Conservation (phyloP, 2,888 invertebrate species). For the Agrotis clavis region DNA sequence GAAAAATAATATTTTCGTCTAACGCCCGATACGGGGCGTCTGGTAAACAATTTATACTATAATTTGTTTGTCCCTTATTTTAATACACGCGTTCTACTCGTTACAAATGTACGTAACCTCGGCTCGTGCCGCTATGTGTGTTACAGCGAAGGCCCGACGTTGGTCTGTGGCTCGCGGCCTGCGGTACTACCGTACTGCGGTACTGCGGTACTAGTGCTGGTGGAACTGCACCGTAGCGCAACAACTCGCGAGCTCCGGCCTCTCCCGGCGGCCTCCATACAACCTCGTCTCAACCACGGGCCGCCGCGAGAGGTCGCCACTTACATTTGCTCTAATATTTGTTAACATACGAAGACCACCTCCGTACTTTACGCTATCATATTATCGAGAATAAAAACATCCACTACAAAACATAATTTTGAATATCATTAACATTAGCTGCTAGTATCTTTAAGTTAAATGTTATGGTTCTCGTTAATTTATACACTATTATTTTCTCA, state of each 20-base stretch:
- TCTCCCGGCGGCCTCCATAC: slow-evolving; percentile 3
- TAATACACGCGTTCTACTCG: slow-evolving; percentile 83
- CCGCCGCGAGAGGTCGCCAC: slow-evolving; percentile 48
- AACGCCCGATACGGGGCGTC: slow-evolving; percentile 83
- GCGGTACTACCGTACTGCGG: not conserved
- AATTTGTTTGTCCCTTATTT: slow-evolving; percentile 88
- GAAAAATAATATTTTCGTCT: slow-evolving; percentile 91
- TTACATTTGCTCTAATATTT: slow-evolving; percentile 63
- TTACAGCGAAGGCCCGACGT: slow-evolving; percentile 77
- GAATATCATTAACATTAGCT: slow-evolving; percentile 78
- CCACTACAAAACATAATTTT: slow-evolving; percentile 88
- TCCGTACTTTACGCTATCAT: slow-evolving; percentile 72
- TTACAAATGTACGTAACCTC: slow-evolving; percentile 77
- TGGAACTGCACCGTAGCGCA: slow-evolving; percentile 5
- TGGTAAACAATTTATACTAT: slow-evolving; percentile 90
- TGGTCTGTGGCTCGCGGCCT: slow-evolving; percentile 26
- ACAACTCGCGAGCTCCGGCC: slow-evolving; percentile 25
- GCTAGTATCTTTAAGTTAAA: slow-evolving; percentile 67
- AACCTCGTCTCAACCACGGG: not conserved
- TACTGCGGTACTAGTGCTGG: not conserved
- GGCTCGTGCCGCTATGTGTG: slow-evolving; percentile 66
- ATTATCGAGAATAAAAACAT: slow-evolving; percentile 82
- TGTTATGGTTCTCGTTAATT: slow-evolving; percentile 72
- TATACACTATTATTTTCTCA: slow-evolving; percentile 79
- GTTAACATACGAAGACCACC: slow-evolving; percentile 67